These are phyloP conservation scores for Gadopsis bispinosus DNA, from an alignment of 2,797 vertebrate genomes.

Conservation along the genomic window DNA sequence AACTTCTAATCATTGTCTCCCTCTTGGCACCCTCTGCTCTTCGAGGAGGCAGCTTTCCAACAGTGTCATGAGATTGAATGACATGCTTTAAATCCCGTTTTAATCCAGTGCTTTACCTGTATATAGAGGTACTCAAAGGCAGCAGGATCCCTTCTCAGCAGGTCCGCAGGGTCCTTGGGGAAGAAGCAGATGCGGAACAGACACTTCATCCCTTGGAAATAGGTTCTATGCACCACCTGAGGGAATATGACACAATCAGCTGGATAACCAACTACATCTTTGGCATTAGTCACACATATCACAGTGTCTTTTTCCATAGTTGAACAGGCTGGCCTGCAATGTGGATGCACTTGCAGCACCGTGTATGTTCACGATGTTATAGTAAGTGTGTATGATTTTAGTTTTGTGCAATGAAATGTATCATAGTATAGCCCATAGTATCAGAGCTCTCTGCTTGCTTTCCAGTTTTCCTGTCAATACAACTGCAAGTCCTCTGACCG, in stretches of 20 bases:
- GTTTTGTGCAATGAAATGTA: background rate
- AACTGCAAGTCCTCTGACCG: background rate
- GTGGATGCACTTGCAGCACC: conserved; percentile 2
- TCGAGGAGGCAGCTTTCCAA: conserved; percentile 25
- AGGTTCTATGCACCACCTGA: conserved; percentile 98
- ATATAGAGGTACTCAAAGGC: conserved; percentile 99
- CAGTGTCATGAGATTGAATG: conserved; percentile 33
- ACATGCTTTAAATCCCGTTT: conserved; percentile 41
- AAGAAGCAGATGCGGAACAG: conserved; percentile 98
- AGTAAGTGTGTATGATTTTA: background rate
- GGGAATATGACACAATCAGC: conserved; percentile 51
- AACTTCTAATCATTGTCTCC: conserved; percentile 1
- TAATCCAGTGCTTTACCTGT: conserved; percentile 86
- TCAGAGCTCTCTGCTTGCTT: background rate
- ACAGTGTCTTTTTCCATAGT: conserved; percentile 10
- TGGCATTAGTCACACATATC: conserved; percentile 35
- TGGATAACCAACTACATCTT: conserved; percentile 26
- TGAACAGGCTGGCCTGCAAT: conserved; percentile 17
- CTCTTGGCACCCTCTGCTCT: conserved; percentile 8
- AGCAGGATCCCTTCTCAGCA: conserved; percentile 93
- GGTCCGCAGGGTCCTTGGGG: conserved; percentile 97
- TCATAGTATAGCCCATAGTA: too few relatives aligned
- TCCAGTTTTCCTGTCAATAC: background rate
- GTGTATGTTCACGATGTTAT: conserved; percentile 1
- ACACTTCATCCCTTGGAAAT: conserved; percentile 99